These are phyloP conservation scores for Amiota mariae DNA, from an alignment of 2,888 invertebrate species.

Conservation along the genomic window DNA sequence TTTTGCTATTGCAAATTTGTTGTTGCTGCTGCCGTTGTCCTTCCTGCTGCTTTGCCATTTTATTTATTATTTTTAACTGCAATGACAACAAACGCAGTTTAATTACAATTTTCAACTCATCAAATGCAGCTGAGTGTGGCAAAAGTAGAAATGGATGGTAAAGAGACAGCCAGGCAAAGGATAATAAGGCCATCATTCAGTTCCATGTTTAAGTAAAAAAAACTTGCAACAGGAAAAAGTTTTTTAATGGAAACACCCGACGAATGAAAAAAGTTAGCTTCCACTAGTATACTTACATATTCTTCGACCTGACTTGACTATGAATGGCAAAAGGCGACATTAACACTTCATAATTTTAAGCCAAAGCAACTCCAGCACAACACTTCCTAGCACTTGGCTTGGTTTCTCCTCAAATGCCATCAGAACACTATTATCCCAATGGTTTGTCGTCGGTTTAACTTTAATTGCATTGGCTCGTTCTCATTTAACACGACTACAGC, in stretches of 20 bases:
- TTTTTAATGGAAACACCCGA: not conserved
- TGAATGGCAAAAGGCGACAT: conserved; percentile 20
- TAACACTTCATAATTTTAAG: conserved; percentile 52
- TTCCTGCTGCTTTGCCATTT: conserved; percentile 40
- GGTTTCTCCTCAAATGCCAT: not conserved
- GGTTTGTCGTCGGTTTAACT: conserved; percentile 35
- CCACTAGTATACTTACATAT: not conserved
- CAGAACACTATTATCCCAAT: not conserved
- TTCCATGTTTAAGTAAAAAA: no score
- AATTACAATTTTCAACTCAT: conserved; percentile 64
- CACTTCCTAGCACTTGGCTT: not conserved
- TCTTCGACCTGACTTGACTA: not conserved
- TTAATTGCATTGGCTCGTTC: conserved; percentile 60
- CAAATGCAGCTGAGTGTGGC: conserved; percentile 53
- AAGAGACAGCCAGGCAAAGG: no score
- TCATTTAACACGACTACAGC: conserved; percentile 55
- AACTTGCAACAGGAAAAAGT: not conserved
- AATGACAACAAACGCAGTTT: conserved; percentile 65
- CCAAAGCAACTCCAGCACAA: not conserved
- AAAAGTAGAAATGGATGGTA: no score
- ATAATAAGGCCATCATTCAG: no score
- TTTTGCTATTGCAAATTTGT: not conserved
- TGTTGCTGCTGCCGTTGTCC: conserved; percentile 3
- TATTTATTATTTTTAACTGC: conserved; percentile 55
- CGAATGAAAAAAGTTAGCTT: not conserved